Base-by-base conservation (phyloP, 2,113 vertebrate species). In the Cygnus atratus region DNA sequence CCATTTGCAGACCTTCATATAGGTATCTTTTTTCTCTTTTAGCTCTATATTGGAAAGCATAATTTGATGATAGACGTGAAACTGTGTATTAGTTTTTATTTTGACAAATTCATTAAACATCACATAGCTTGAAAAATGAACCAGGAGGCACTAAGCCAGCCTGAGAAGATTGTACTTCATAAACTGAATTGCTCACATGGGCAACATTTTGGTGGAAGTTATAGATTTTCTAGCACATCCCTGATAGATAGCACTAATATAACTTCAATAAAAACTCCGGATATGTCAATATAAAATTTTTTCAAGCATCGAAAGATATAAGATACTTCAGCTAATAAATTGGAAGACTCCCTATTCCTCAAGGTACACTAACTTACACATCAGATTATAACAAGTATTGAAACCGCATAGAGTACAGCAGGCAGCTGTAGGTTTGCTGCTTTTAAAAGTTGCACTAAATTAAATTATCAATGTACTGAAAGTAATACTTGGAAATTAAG, bases 231-330 rank as follows among this genome's bases (percentile, higher is more conserved):
- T 98, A 99, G 98, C 98, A 98, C 98, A 98, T 98, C 98, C 98
- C 98, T 99, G 99, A 99, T 99, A 99, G 98, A 99, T 99, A 98
- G 98, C 98, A 98, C 99, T 99, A 99, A 99, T 99, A 99, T 99
- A 99, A 99, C 98, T 98, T 98, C 98, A 99, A 99, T 99, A 99
- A 99, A 99, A 98, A 98, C 98, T 98, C 98, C 94, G 96, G 98
- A 98, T 98, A 98, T 98, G 98, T 98, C 98, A 99, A 98, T 99
- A 99, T 98, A 98, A 98, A 98, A 98, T 97, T 98, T 97, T 97
- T 96, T 95, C 93, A 95, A 95, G 92, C 95, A 96, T 95, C 88
- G 90, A 97, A 98, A 98, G 96, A 97, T 97, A 94, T 98, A 96
- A 95, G 98, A 95, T 97, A 98, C 97, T 97, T 97, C 97, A 98